Evolutionary conservation across 2,113 vertebrate genomes (phyloP), one percentile per base, ranked within the genome.

Genomic region (Lipotes vexillifer): DNA sequence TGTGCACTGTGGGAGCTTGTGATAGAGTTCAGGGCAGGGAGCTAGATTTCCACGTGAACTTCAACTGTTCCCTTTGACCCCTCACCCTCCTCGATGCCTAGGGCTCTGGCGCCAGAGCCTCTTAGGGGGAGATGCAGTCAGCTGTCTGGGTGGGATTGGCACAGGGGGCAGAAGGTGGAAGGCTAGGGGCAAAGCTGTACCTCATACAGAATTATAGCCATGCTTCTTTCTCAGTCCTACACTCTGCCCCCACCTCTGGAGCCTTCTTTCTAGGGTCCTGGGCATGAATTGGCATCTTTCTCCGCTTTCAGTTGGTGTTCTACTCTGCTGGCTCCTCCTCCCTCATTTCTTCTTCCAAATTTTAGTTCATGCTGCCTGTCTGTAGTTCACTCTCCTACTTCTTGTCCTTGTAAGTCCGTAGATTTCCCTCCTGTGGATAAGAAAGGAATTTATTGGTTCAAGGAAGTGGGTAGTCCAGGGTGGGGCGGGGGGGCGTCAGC

Each of bases 71-170:
- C 36, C 41, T 18, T 68, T 52, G 46, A 78, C 75, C 31, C 46
- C 20, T n/a, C 10, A 14, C n/a, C 21, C 29, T 94, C 31, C 14
- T 89, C 29, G 29, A 8, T 72, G 61, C 18, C 49, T 27, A 10
- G 65, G 71, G 57, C 31, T 7, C 57, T 23, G 33, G 38, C 25
- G 11, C 29, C 84, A 65, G 69, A 74, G 18, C 71, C 65, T 72
- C 33, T 12, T 25, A 27, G 4, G 0, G 9, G 38, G 1, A 71
- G n/a, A 80, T 1, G 0, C 11, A 44, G 7, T 65, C 11, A 61
- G 77, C 25, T 55, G 2, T 81, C 17, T 15, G 75, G 36, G 13
- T 68, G 13, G 36, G 27, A 65, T 10, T 57, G 2, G 21, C 82
- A 31, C 41, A 25, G 55, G 29, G 44, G 66, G 1, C 20, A 8